Conservation (phyloP, 2,888 invertebrate species). For the Smittia sp. region DNA sequence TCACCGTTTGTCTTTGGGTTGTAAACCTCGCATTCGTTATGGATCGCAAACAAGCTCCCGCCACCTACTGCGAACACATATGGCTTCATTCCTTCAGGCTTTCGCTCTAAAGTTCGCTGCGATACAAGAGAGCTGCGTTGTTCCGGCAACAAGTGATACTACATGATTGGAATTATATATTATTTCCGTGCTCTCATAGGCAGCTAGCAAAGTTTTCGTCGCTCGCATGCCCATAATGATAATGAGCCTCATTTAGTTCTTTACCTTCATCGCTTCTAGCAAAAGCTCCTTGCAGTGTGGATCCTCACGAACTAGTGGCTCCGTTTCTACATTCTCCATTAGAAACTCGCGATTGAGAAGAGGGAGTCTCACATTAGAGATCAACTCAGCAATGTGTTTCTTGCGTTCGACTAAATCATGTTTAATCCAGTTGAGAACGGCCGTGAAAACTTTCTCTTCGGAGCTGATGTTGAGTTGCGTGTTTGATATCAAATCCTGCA, state of each 20-base stretch:
- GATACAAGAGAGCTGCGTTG: constrained; percentile 62
- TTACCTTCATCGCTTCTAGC: constrained; percentile 64
- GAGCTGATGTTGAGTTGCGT: constrained; percentile 65
- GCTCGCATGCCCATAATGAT: too few relatives aligned
- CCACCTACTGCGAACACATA: constrained; percentile 64
- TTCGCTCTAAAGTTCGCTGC: constrained; percentile 62
- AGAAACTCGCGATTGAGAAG: constrained; percentile 64
- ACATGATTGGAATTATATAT: too few relatives aligned
- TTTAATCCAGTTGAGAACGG: constrained; percentile 67
- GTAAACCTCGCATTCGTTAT: constrained; percentile 69
- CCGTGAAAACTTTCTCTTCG: constrained; percentile 65
- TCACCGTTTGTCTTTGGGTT: constrained; percentile 63
- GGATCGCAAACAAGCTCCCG: constrained; percentile 68
- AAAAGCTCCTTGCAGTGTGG: constrained; percentile 63
- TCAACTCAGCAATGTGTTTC: constrained; percentile 60
- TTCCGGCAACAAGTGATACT: constrained; percentile 67
- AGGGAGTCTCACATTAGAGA: constrained; percentile 65
- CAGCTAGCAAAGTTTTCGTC: too few relatives aligned
- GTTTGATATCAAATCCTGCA: constrained; percentile 65
- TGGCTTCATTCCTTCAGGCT: constrained; percentile 64
- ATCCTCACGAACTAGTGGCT: constrained; percentile 63
- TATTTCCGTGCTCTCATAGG: too few relatives aligned
- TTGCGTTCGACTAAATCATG: constrained; percentile 62
- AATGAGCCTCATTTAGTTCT: too few relatives aligned
- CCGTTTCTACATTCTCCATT: constrained; percentile 65